These are phyloP conservation scores for Nasalis larvatus DNA, from an alignment of 2,113 vertebrate species.

Conservation along the genomic window DNA sequence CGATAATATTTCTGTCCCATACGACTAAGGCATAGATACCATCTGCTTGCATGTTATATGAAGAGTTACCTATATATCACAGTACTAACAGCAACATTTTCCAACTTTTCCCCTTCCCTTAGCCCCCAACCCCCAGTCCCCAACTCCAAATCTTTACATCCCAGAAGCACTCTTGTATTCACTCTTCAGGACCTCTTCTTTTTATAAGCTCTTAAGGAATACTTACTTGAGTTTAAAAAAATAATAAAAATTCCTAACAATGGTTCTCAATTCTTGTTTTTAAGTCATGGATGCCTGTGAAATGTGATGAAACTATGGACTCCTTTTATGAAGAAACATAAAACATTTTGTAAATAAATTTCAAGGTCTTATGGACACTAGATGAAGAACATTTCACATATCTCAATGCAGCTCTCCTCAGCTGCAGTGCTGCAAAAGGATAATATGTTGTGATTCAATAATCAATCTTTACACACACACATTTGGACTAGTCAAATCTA, in stretches of 20 bases:
- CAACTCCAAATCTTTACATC: not conserved
- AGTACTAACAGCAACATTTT: not conserved
- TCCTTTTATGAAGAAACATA: not conserved
- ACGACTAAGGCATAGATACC: not conserved
- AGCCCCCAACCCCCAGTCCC: not conserved
- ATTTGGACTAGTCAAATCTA: not conserved
- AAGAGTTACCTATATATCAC: not conserved
- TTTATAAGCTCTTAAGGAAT: not conserved
- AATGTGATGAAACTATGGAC: not conserved
- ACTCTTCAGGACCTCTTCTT: not conserved
- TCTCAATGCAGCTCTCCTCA: not conserved
- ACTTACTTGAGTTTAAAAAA: not conserved
- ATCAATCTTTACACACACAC: not conserved
- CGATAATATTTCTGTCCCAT: not conserved
- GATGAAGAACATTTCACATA: not conserved
- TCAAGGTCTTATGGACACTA: not conserved
- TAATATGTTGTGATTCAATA: not conserved
- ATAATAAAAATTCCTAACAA: not conserved
- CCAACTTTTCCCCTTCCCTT: not conserved
- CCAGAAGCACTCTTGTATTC: not conserved
- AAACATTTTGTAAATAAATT: slow-evolving; percentile 27
- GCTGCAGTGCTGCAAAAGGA: not conserved
- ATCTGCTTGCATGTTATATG: not conserved
- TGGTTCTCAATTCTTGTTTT: not conserved
- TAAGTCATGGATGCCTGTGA: not conserved